Conservation (phyloP, 1,140 invertebrate genomes). For the Caenorhabditis latens region DNA sequence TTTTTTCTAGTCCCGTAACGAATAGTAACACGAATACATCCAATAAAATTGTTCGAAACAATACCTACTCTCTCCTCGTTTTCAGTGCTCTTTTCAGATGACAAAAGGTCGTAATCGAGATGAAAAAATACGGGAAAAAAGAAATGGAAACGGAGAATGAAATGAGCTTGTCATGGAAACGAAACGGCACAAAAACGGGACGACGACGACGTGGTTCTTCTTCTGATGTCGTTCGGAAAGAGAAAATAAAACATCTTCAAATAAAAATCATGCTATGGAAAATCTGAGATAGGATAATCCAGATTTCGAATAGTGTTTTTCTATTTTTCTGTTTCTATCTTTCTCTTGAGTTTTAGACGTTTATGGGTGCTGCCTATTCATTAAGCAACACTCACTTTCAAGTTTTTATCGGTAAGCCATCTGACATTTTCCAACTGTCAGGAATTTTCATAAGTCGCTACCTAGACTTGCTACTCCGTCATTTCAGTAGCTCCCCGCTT, state of each 20-base stretch:
- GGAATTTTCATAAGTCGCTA: too few species aligned
- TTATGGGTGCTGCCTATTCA: too few species aligned
- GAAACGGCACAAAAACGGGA: not conserved
- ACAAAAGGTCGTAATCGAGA: constrained; percentile 3
- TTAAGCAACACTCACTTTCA: too few species aligned
- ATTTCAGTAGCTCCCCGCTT: too few species aligned
- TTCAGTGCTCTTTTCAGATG: not conserved
- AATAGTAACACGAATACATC: not conserved
- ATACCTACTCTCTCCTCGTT: not conserved
- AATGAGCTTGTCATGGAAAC: constrained; percentile 29
- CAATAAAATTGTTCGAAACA: not conserved
- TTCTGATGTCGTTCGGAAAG: not conserved
- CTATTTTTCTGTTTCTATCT: not conserved
- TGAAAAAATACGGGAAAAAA: not conserved
- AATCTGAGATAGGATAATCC: not conserved
- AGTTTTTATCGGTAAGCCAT: too few species aligned
- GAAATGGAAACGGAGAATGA: not conserved
- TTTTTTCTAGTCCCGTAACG: not conserved
- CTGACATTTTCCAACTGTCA: too few species aligned
- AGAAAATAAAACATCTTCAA: not conserved
- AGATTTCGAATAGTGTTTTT: not conserved
- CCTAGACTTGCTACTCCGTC: too few species aligned
- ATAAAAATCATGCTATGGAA: not conserved
- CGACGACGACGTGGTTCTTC: not conserved
- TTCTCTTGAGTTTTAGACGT: not conserved